Conservation (phyloP, 2,888 invertebrate species). For the Chirona hameri region DNA sequence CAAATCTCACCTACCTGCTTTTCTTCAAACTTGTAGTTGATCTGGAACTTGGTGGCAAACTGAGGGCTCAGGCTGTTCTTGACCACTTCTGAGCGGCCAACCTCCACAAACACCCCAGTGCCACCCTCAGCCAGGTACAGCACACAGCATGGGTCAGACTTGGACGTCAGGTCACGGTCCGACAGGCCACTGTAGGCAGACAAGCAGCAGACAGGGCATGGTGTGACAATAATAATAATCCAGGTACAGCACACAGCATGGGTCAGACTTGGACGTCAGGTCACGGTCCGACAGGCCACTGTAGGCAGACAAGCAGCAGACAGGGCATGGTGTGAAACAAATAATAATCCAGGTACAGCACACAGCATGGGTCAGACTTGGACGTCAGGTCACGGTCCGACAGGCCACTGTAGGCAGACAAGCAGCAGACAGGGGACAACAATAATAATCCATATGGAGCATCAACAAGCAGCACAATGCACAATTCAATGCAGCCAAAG, state of each 20-base stretch:
- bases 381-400: conserved; percentile 53
- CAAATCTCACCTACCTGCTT: conserved; percentile 47
- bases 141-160: conserved; percentile 56
- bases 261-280: conserved; percentile 56
- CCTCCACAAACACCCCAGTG: conserved; percentile 47
- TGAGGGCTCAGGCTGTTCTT: conserved; percentile 52
- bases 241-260: conserved; percentile 43
- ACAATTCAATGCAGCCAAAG: no score
- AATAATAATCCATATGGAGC: no score
- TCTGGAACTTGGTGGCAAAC: conserved; percentile 54
- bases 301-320: conserved; percentile 24
- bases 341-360: no score
- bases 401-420: conserved; percentile 47
- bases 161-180: conserved; percentile 54
- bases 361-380: conserved; percentile 54
- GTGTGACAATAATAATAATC: no score
- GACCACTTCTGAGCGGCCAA: conserved; percentile 51
- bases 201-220: no score
- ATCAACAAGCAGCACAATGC: no score
- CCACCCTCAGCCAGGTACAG: conserved; percentile 47
- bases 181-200: conserved; percentile 47
- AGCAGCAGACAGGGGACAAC: no score
- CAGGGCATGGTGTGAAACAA: no score
- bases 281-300: conserved; percentile 53
- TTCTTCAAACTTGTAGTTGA: conserved; percentile 57